Evolutionary conservation across 2,888 invertebrate species (phyloP), one percentile per base, ranked within the genome.

Genomic region (Hydroisotoma schaefferi): DNA sequence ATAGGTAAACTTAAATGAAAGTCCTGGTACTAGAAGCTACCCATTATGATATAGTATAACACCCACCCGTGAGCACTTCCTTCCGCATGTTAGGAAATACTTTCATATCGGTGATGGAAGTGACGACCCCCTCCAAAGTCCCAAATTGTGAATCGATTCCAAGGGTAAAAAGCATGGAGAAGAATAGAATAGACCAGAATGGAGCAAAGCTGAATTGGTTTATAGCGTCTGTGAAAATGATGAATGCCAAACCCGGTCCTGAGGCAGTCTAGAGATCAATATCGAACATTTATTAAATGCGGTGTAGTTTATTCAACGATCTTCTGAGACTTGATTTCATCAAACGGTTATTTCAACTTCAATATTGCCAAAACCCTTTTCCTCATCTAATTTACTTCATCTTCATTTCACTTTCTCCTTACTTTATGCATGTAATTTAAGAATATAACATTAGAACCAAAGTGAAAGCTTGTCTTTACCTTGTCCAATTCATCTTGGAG

Each of bases 161-260:
- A 59, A 97, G 81, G 0, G 94, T 94, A 76, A 97, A 91, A 33
- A 97, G 83, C 97, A 97, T 97, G 54, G 95, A 82, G 79, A 97
- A 97, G 81, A 97, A 97, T 12, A 97, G 82, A 15, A 95, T 85
- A 2, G 94, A 90, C 97, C 97, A 97, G 75, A 97, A 85, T 73
- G 94, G 94, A 0, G 94, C 91, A 0, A 93, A 91, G 0, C 95
- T 94, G 78, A 97, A 95, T 79, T 95, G 94, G 79, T 94, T 93
- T 75, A 97, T 95, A 6, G 97, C 97, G 78, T 97, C 94, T 0
- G 97, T 95, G 81, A 95, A 97, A 72, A 95, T 94, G 66, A 95
- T 94, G 77, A 97, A 97, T 0, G 95, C 97, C 59, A 97, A 79
- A 1, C 97, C 97, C 0, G 95, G 94, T 25, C 97, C 97, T 2